Base-by-base conservation (phyloP, 2,797 vertebrate species). In the Numenius phaeopus region DNA sequence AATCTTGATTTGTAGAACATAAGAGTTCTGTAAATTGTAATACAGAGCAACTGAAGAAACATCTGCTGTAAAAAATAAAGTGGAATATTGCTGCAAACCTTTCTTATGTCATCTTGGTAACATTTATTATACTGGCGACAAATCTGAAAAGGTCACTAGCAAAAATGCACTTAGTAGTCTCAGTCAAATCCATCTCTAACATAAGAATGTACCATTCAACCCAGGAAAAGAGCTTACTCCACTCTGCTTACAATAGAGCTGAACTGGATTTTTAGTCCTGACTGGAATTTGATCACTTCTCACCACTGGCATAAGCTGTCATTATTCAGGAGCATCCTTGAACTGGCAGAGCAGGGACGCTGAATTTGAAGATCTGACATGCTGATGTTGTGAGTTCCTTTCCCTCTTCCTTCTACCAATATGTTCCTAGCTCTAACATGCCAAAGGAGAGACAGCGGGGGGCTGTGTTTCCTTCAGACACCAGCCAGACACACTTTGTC, bases 61-160 rank as follows among this genome's bases (percentile, higher is more conserved):
- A 95, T 85, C 78, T 94, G 72, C 82, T 96, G 42, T 86, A 92
- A 97, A 97, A 89, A 94, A 70, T 76, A 62, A 89, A 94, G 73
- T 64, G 57, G 70, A 97, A 91, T 81, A 91, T 71, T 89, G 86
- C 94, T 92, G 75, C 83, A 91, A 96, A 96, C 40, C 70, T 88
- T 91, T 76, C 70, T 71, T 81, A 59, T 91, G 86, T 75, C 93
- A 89, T 89, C 85, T 77, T 46, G 54, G 67, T 61, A 94, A 93
- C 90, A 96, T 90, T 86, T 95, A 81, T 96, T 96, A 93, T 42
- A 83, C 67, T 61, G 69, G 94, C 20, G 29, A 96, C 90, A 96
- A 96, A 93, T 78, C 86, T 96, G 94, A 95, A 96, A 97, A 98
- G 96, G 97, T 98, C 97, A 96, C 83, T 58, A 71, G 94, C 4